Evolutionary conservation across 1,140 invertebrate species (phyloP).

Genomic region (Drosophila carrolli): DNA sequence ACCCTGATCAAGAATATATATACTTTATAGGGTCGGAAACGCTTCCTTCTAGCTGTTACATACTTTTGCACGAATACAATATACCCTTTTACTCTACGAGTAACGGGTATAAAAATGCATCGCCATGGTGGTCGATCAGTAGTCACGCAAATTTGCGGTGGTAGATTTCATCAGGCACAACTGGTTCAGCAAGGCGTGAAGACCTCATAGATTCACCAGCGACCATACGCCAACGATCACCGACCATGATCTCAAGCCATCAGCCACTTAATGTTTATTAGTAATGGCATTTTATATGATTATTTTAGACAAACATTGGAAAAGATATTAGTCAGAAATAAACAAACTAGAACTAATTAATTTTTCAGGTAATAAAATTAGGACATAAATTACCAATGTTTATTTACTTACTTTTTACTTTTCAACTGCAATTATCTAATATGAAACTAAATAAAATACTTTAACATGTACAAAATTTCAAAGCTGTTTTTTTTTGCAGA

Average conservation of each 20-base stretch:
- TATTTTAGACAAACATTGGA: neutral
- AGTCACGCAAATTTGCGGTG: slow-evolving; percentile 43
- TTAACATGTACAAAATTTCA: no score
- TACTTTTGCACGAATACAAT: no score
- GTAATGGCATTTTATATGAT: neutral
- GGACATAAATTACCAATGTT: neutral
- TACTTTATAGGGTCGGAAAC: no score
- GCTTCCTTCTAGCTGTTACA: no score
- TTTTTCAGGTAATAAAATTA: neutral
- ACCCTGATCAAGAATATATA: no score
- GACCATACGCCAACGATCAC: slow-evolving; percentile 12
- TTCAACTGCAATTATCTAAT: no score
- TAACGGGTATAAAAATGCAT: slow-evolving; percentile 30
- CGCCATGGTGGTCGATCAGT: slow-evolving; percentile 10
- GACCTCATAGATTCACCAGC: slow-evolving; percentile 3
- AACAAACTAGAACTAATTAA: neutral
- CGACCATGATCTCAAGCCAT: slow-evolving; percentile 13
- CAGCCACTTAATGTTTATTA: neutral
- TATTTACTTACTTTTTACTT: neutral
- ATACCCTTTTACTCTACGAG: no score
- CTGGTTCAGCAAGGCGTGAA: slow-evolving; percentile 44
- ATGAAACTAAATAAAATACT: no score
- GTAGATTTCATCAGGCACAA: slow-evolving; percentile 32
- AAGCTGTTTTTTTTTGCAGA: no score
- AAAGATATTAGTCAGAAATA: neutral